These are phyloP conservation scores for Cariama cristata DNA, from an alignment of 2,113 vertebrate genomes.

Conservation along the genomic window DNA sequence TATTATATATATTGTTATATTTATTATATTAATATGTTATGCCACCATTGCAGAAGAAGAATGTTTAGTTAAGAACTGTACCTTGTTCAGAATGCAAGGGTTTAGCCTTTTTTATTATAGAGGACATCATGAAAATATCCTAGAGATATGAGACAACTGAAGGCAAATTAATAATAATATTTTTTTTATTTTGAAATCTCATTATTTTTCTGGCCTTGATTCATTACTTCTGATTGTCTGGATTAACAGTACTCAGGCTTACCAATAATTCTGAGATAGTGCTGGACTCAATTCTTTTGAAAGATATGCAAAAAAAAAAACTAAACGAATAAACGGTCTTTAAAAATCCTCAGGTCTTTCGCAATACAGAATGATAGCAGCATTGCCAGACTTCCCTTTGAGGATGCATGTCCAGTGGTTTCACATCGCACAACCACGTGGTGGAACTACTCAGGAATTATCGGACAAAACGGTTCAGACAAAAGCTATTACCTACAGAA, in stretches of 20 bases:
- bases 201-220: not conserved
- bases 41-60: not conserved
- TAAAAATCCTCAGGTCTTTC: not conserved
- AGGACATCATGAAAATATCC: not conserved
- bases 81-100: not conserved
- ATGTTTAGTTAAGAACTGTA: not conserved
- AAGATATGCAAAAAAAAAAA: not conserved
- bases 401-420: accelerated
- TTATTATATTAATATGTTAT: not conserved
- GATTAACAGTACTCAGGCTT: not conserved
- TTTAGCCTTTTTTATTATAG: not conserved
- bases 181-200: not conserved
- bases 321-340: not conserved
- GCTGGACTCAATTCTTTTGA: not conserved
- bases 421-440: not conserved
- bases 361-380: not conserved
- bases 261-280: not conserved
- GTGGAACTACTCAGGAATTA: not conserved
- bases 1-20: not conserved
- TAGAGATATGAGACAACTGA: not conserved
- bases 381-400: not conserved
- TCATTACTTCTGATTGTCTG: not conserved
- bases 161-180: not conserved
- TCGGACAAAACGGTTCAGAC: not conserved
- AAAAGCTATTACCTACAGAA: not conserved